A percentile compares a stretch with the other conserved stretches of the same genome.
Evolutionary conservation across 1,140 invertebrate genomes (phyloP).

Genomic region (Pectinophora gossypiella): DNA sequence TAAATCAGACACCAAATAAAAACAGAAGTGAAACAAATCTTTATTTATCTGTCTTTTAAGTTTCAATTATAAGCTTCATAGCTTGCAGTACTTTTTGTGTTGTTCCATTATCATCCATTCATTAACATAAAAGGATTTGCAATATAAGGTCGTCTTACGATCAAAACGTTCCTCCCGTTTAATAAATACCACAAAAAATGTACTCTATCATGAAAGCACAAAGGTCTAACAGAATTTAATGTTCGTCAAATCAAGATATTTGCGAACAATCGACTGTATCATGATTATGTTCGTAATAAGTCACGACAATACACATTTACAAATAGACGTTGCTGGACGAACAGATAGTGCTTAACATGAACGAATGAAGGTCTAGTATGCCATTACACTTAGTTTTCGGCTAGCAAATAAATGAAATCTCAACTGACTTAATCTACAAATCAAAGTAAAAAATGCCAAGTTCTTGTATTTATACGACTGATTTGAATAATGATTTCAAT

Average conservation of each 20-base stretch:
- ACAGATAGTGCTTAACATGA: too few species aligned
- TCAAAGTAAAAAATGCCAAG: too few species aligned
- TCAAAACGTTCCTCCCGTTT: background rate
- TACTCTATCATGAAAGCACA: constrained; percentile 9
- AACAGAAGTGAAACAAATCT: background rate
- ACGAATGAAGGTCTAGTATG: too few species aligned
- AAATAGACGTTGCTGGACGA: too few species aligned
- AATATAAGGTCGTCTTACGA: constrained; percentile 10
- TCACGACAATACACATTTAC: constrained; percentile 11
- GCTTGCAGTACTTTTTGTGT: constrained; percentile 16
- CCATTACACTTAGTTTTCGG: too few species aligned
- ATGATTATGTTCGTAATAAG: constrained; percentile 27
- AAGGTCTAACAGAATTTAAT: constrained; percentile 8
- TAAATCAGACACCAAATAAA: background rate
- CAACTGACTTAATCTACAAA: too few species aligned
- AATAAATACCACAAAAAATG: background rate
- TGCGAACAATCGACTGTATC: constrained; percentile 33
- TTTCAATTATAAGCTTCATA: constrained; percentile 11
- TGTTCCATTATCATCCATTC: constrained; percentile 14
- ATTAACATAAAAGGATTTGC: constrained; percentile 25
- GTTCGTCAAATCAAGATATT: constrained; percentile 22
- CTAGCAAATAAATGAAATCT: too few species aligned
- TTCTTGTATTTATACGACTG: too few species aligned
- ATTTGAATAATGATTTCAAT: too few species aligned
- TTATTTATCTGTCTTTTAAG: background rate